Base-by-base conservation (phyloP, 2,797 vertebrate genomes). In the Merluccius polli region DNA sequence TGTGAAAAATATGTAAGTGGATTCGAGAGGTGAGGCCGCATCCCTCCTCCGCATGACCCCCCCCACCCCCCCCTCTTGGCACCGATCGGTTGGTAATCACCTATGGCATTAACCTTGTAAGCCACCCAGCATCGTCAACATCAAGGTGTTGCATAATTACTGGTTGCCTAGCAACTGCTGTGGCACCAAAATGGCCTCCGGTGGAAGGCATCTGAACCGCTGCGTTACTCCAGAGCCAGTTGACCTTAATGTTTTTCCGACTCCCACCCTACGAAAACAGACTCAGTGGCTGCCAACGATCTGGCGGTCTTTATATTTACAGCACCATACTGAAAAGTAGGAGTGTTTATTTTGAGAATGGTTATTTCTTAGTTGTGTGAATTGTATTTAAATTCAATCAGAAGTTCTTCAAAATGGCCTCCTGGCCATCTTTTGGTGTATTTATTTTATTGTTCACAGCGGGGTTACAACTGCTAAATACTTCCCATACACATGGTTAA, bases 161-260 rank as follows among this genome's bases (percentile, higher is more conserved):
- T 2, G 52, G 52, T 63, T 63, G n/a, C 52, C 52, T 63, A 63
- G 52, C 52, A 63, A 63, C 52, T 63, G 52, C 52, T 1, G n/a
- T 63, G 52, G 52, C 52, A 63, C 52, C 52, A 63, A 63, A 10
- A 63, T 63, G 52, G 52, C 52, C 52, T 63, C 52, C 52, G 52
- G 52, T 63, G 52, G 52, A 63, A 63, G n/a, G 52, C 52, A 63
- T 63, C 52, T 4, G 52, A 63, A 63, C 52, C 11, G 52, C 52
- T 24, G 52, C 52, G 52, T 63, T 8, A 63, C 27, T 63, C 52
- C 52, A 63, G 52, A 24, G n/a, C 9, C 21, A 27, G 52, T 63
- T 63, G 52, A 63, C 52, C 52, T 3, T 1, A 10, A 63, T 63
- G n/a, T n/a, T 63, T n/a, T 63, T n/a, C 52, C n/a, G n/a, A 63